Conservation (phyloP, 1,140 invertebrate genomes). For the Lordiphosa stackelbergi region DNA sequence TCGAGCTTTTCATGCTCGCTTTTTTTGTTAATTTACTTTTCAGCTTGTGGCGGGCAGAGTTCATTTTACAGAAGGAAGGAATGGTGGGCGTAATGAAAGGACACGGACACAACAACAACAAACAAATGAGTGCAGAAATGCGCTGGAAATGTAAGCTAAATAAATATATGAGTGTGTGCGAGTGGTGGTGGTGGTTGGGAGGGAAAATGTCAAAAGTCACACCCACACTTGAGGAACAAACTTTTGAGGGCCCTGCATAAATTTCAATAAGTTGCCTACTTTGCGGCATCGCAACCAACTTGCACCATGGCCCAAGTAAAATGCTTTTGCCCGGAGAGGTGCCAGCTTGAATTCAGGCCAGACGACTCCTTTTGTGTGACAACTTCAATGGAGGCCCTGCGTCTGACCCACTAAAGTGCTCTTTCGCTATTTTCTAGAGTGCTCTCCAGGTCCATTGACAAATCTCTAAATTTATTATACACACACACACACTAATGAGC, state of each 20-base stretch:
- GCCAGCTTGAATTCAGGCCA: slow-evolving; percentile 19
- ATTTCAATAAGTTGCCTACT: slow-evolving; percentile 41
- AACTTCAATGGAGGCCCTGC: neutral
- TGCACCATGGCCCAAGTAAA: slow-evolving; percentile 15
- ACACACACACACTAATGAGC: slow-evolving; percentile 38
- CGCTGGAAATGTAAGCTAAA: slow-evolving; percentile 41
- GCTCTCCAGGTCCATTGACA: too few relatives aligned
- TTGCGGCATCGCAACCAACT: slow-evolving; percentile 23
- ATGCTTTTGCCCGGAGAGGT: neutral
- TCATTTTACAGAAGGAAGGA: too few relatives aligned
- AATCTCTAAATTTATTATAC: slow-evolving; percentile 23
- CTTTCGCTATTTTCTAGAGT: neutral
- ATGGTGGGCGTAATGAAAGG: slow-evolving; percentile 25
- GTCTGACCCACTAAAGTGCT: slow-evolving; percentile 30
- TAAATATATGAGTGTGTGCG: slow-evolving; percentile 29
- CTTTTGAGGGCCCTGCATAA: slow-evolving; percentile 13
- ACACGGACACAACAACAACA: slow-evolving; percentile 18
- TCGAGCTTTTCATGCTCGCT: too few relatives aligned
- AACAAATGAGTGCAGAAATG: slow-evolving; percentile 39
- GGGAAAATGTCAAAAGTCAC: too few relatives aligned
- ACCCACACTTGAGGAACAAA: neutral
- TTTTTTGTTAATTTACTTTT: too few relatives aligned
- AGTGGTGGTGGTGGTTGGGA: too few relatives aligned
- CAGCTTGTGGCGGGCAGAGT: too few relatives aligned
- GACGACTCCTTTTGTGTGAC: slow-evolving; percentile 18